Evolutionary conservation across 2,797 vertebrate genomes (phyloP), one percentile per base, ranked within the genome.

Genomic region (Sebastes trivittatus): DNA sequence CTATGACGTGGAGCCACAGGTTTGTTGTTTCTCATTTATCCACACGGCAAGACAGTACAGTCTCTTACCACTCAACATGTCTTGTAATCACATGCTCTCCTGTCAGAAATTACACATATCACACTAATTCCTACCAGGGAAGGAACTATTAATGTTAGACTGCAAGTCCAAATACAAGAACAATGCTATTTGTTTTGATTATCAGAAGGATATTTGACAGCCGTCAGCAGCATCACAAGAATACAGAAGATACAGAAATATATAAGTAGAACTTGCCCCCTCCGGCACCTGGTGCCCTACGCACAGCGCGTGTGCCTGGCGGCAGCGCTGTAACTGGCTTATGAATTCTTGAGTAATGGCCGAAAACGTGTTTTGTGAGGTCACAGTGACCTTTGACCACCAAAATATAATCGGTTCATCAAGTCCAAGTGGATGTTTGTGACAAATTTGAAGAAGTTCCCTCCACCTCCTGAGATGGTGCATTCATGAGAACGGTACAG

Each of bases 1-100:
- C 93, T 99, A 99, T 14, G 98, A 99, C 92, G 96, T 99, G 96
- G 96, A 98, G 82, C 97, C 98, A 66, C 95, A 98, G 97, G 98
- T 99, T 74, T 25, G 89, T 71, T 27, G 25, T 16, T 18, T 13
- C 9, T 54, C 2, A 1, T 46, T 30, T 16, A 27, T 49, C 5
- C 49, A 11, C 20, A n/a, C 14, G 11, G 3, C 16, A 93, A 78
- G 49, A 32, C 27, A 46, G n/a, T 4, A 32, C 27, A 46, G 11
- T 4, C 14, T 52, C 16, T 22, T 2, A 16, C 42, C 5, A 2
- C 11, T 60, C 16, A 62, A 5, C 18, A 11, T 25, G 23, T 34
- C 14, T 11, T 4, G 4, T n/a, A 11, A 64, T 58, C 11, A 16
- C 13, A 30, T 10, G 11, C 13, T 63, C 4, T 61, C 5, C 49